A percentile compares a stretch with the other conserved stretches of the same genome.
Conservation (phyloP, 2,888 invertebrate genomes). For the Augiades crinisus region DNA sequence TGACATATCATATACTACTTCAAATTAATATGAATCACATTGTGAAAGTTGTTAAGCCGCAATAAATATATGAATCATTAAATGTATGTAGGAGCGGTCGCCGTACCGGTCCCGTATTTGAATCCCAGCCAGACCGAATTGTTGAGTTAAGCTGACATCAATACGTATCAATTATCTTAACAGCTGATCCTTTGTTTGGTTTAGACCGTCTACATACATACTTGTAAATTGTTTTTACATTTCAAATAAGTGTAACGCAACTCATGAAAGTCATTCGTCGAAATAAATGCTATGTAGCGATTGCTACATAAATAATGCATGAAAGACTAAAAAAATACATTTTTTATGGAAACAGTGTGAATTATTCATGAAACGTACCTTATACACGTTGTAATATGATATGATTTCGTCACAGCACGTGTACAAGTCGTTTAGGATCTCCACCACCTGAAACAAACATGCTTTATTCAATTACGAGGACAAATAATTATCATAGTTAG, state of each 20-base stretch:
- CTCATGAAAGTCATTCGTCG: background rate
- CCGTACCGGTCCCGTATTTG: too few species aligned
- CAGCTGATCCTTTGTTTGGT: too few species aligned
- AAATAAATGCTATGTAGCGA: background rate
- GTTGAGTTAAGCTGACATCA: too few species aligned
- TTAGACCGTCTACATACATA: background rate
- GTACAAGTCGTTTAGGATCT: slow-evolving; percentile 93
- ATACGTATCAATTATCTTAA: too few species aligned
- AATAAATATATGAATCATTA: too few species aligned
- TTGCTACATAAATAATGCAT: background rate
- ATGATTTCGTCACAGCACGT: slow-evolving; percentile 94
- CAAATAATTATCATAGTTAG: too few species aligned
- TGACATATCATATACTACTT: too few species aligned
- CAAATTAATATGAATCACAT: too few species aligned
- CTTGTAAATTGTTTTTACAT: too few species aligned
- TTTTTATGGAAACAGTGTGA: background rate
- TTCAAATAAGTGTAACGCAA: background rate
- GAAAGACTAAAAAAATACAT: background rate
- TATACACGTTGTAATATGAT: slow-evolving; percentile 92
- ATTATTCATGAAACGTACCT: slow-evolving; percentile 69
- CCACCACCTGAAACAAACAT: slow-evolving; percentile 84
- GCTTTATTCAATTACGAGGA: background rate
- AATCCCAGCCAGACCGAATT: too few species aligned
- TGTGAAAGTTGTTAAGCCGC: too few species aligned
- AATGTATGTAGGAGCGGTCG: too few species aligned